Conservation (phyloP, 2,797 vertebrate genomes). For the Meda fulgida region DNA sequence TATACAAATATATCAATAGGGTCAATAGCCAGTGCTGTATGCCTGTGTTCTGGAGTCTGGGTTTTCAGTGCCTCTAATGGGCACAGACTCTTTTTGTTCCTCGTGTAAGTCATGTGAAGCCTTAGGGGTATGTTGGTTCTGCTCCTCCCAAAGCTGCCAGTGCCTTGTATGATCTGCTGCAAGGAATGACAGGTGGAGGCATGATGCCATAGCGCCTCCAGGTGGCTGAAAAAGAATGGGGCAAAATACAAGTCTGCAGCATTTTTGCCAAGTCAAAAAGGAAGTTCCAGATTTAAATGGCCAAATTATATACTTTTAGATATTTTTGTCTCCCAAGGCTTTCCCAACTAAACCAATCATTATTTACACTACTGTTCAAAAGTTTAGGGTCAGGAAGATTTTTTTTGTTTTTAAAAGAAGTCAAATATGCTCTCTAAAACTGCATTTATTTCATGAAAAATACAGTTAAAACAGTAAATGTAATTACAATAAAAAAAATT, state of each 20-base stretch:
- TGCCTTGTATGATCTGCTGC: neutral
- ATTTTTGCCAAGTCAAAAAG: neutral
- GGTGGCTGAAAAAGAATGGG: constrained; percentile 18
- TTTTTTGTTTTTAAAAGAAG: too few species aligned
- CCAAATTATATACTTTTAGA: neutral
- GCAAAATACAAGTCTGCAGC: constrained; percentile 9
- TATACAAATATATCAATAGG: constrained; percentile 1
- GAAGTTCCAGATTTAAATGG: neutral
- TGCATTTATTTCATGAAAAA: neutral
- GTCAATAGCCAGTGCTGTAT: constrained; percentile 18
- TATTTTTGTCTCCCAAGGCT: too few species aligned
- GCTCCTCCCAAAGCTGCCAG: constrained; percentile 36
- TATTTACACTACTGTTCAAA: neutral
- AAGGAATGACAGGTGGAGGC: neutral
- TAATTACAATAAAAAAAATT: too few species aligned
- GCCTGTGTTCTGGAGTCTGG: constrained; percentile 3
- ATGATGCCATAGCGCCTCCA: constrained; percentile 37
- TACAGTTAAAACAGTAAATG: too few species aligned
- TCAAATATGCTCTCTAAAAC: too few species aligned
- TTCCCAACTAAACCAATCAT: neutral
- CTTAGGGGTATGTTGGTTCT: constrained; percentile 12
- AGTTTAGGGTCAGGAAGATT: neutral
- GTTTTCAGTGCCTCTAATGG: constrained; percentile 15
- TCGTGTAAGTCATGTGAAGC: constrained; percentile 41
- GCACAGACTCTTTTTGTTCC: constrained; percentile 39